phyloP scores from a whole-genome alignment of 2,797 vertebrate species.

The Philypnodon macrostomus region DNA sequence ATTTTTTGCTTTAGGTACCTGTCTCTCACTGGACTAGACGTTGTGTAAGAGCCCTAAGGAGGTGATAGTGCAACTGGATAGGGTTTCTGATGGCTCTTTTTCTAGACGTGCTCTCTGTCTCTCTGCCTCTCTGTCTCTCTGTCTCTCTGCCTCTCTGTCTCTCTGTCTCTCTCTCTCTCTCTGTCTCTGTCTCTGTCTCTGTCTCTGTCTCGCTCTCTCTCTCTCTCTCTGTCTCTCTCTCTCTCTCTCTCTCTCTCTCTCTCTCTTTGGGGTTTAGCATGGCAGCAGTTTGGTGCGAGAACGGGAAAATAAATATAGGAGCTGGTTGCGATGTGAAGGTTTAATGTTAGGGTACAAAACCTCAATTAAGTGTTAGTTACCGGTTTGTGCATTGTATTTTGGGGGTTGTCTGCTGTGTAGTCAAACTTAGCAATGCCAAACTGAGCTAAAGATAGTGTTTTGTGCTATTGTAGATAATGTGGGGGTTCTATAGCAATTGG shows the following conservation, averaged over 20 bases:
- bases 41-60: slow-evolving; percentile 7
- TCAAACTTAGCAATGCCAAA: slow-evolving; percentile 1
- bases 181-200: no score
- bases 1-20: slow-evolving; percentile 34
- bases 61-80: slow-evolving; percentile 1
- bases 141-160: no score
- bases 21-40: background rate
- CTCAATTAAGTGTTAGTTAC: slow-evolving; percentile 11
- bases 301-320: slow-evolving; percentile 2
- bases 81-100: slow-evolving; percentile 26
- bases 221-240: no score
- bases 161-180: no score
- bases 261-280: background rate
- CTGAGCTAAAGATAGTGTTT: background rate
- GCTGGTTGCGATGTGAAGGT: slow-evolving; percentile 15
- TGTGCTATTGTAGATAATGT: background rate
- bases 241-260: no score
- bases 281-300: slow-evolving; percentile 4
- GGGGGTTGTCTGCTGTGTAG: slow-evolving; percentile 10
- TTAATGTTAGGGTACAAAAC: slow-evolving; percentile 28
- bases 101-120: slow-evolving; percentile 1
- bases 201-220: no score
- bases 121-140: no score
- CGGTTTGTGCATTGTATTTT: slow-evolving; percentile 4
- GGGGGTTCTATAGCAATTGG: background rate